phyloP scores from a whole-genome alignment of 1,140 invertebrate genomes.

The Drosophila virilis region DNA sequence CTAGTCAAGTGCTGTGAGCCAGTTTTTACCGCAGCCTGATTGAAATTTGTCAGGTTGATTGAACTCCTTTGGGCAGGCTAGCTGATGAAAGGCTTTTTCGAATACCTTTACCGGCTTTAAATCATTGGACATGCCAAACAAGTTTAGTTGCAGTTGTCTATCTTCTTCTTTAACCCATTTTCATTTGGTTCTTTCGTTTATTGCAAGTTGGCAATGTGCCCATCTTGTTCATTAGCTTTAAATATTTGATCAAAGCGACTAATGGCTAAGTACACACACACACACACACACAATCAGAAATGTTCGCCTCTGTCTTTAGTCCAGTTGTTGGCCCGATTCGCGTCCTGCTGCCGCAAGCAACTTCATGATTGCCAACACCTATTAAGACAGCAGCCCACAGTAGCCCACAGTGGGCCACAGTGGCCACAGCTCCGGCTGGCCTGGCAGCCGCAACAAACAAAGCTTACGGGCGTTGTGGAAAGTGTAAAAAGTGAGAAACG shows the following conservation, averaged over 20 bases:
- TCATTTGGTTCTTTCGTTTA: slow-evolving; percentile 28
- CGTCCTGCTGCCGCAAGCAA: slow-evolving; percentile 41
- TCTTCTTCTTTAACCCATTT: neutral
- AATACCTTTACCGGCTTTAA: slow-evolving; percentile 28
- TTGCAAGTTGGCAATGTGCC: slow-evolving; percentile 45
- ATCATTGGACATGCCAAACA: slow-evolving; percentile 55
- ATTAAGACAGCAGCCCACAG: slow-evolving; percentile 47
- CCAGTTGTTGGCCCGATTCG: slow-evolving; percentile 33
- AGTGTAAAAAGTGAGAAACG: slow-evolving; percentile 37
- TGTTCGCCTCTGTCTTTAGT: slow-evolving; percentile 10
- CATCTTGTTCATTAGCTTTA: slow-evolving; percentile 74
- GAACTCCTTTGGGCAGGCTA: slow-evolving; percentile 54
- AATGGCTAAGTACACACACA: slow-evolving; percentile 43
- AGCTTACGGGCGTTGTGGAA: slow-evolving; percentile 46
- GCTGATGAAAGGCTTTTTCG: slow-evolving; percentile 27
- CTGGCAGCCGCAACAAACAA: slow-evolving; percentile 43
- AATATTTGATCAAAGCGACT: slow-evolving; percentile 76
- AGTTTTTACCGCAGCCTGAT: slow-evolving; percentile 67
- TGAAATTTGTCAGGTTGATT: slow-evolving; percentile 75
- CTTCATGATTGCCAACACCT: slow-evolving; percentile 72
- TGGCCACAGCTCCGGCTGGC: too few relatives aligned
- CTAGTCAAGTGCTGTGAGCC: slow-evolving; percentile 10
- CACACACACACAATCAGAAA: slow-evolving; percentile 20
- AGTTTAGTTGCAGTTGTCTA: slow-evolving; percentile 44
- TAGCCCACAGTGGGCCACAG: neutral